A percentile compares a stretch with the other conserved stretches of the same genome.
Evolutionary conservation across 1,140 invertebrate genomes (phyloP).

Genomic region (Octopus sinensis): DNA sequence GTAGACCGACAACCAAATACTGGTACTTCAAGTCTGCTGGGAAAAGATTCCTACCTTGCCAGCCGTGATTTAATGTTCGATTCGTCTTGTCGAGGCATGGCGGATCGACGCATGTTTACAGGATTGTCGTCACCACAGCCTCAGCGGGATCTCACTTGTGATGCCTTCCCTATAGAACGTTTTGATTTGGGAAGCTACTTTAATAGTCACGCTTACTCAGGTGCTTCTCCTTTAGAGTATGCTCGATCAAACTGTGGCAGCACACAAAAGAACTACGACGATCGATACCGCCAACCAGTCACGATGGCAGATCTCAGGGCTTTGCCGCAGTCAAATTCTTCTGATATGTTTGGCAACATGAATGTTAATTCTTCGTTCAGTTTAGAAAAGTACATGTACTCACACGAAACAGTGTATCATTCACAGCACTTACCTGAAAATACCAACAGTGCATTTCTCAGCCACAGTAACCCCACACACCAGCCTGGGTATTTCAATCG

Average conservation of each 20-base stretch:
- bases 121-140: conserved; percentile 39
- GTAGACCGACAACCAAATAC: conserved; percentile 35
- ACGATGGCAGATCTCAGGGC: conserved; percentile 46
- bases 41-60: conserved; percentile 47
- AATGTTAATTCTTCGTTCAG: conserved; percentile 49
- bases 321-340: conserved; percentile 41
- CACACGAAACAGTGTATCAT: conserved; percentile 46
- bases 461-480: conserved; percentile 43
- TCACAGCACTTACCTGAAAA: conserved; percentile 46
- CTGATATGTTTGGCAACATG: conserved; percentile 48
- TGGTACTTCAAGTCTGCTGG: conserved; percentile 39
- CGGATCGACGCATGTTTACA: conserved; percentile 49
- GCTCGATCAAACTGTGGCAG: conserved; percentile 35
- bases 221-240: conserved; percentile 42
- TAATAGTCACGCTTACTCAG: conserved; percentile 45
- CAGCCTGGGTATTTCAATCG: conserved; percentile 46
- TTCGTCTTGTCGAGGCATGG: conserved; percentile 37
- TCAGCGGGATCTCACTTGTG: conserved; percentile 43
- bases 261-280: conserved; percentile 48
- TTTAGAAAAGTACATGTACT: conserved; percentile 48
- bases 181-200: conserved; percentile 51
- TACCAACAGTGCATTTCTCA: conserved; percentile 47
- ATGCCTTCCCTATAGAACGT: conserved; percentile 44
- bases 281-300: conserved; percentile 46
- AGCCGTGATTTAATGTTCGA: conserved; percentile 52